Base-by-base conservation (phyloP, 2,888 invertebrate species). In the Orthonychiurus folsomi region DNA sequence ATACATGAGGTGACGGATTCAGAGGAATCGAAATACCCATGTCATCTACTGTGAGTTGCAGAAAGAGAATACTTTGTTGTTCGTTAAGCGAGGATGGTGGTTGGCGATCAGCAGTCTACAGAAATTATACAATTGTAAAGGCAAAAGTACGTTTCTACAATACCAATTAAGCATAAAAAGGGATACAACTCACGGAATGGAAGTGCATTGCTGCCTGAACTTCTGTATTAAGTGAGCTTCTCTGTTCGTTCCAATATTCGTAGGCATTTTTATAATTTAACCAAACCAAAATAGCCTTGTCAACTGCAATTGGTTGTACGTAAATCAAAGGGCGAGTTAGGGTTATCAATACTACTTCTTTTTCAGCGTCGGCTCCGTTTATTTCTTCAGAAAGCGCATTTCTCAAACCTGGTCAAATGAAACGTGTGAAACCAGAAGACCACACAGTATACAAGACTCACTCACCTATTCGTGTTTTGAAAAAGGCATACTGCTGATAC, bases 251-350 rank as follows among this genome's bases (percentile, higher is more conserved):
- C 97, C 97, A 99, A 78, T 96, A 97, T 77, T 99, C 96, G 76
- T 97, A 97, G 0, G 97, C 96, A 78, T 96, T 97, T 80, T 96
- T 96, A 77, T 99, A 99, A 80, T 99, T 97, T 68, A 99, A 81
- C 97, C 99, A 99, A 56, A 99, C 93, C 23, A 99, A 83, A 70
- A 99, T 94, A 18, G 94, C 97, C 81, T 94, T 94, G 78, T 99
- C 99, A 60, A 99, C 89, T 9, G 99, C 97, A 75, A 93, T 86
- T 0, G 97, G 96, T 78, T 97, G 96, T 62, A 97, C 88, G 79
- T 95, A 94, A 67, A 99, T 86, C 68, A 97, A 82, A 0, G 99
- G 99, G 57, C 96, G 82, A 76, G 92, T 91, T 23, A 99, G 79
- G 1, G 89, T 91, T 63, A 99, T 90, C 63, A 96, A 80, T 5